Percentiles rank a stretch among this genome's conserved stretches.
Evolutionary conservation across 2,888 invertebrate genomes (phyloP).

Genomic region (Drosophila sordidula): DNA sequence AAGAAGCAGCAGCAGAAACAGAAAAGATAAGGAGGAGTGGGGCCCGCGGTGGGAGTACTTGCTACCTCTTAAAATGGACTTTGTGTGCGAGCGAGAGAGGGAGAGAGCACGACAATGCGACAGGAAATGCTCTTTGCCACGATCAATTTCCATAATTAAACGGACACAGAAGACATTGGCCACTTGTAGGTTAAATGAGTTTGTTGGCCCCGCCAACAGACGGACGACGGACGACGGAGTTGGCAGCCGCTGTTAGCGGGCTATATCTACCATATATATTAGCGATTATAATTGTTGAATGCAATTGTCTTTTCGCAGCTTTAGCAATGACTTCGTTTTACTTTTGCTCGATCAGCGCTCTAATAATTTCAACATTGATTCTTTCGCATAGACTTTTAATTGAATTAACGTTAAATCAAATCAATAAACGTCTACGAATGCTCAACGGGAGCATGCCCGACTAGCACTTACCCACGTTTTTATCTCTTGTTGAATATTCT

Average conservation of each 20-base stretch:
- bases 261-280: slow-evolving; percentile 6
- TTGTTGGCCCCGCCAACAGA: slow-evolving; percentile 70
- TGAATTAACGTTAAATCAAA: slow-evolving; percentile 42
- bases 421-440: slow-evolving; percentile 17
- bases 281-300: slow-evolving; percentile 44
- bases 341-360: slow-evolving; percentile 68
- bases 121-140: slow-evolving; percentile 81
- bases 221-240: too few species aligned
- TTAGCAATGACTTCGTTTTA: slow-evolving; percentile 76
- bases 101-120: slow-evolving; percentile 46
- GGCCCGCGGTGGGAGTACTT: slow-evolving; percentile 8
- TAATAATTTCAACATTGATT: slow-evolving; percentile 82
- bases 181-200: slow-evolving; percentile 82
- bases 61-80: slow-evolving; percentile 52
- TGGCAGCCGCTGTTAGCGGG: neutral
- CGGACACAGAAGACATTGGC: slow-evolving; percentile 70
- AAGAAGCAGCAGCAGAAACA: slow-evolving; percentile 12
- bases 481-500: too few species aligned
- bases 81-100: slow-evolving; percentile 36
- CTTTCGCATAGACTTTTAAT: slow-evolving; percentile 52
- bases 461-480: slow-evolving; percentile 6
- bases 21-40: slow-evolving; percentile 45
- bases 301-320: slow-evolving; percentile 57
- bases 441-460: neutral
- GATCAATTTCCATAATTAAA: slow-evolving; percentile 83